Conservation (phyloP, 2,888 invertebrate genomes). For the Cosmia pyralina region DNA sequence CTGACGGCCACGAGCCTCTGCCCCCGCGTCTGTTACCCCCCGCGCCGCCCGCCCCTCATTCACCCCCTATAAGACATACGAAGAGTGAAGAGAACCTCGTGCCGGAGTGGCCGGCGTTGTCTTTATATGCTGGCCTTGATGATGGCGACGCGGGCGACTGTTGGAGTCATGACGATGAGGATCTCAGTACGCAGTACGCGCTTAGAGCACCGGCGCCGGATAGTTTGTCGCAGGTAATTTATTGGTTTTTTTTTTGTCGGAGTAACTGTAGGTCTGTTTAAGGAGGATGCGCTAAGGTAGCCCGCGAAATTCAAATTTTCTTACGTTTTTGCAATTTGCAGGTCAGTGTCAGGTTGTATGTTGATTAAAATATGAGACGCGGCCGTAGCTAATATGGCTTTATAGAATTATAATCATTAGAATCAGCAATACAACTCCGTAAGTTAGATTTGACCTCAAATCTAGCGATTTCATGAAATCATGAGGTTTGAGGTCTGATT, state of each 20-base stretch:
- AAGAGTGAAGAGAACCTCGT: slow-evolving; percentile 97
- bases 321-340: no score
- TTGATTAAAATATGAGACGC: no score
- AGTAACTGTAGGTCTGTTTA: background rate
- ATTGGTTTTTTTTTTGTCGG: background rate
- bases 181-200: slow-evolving; percentile 90
- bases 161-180: slow-evolving; percentile 99
- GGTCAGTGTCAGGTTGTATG: no score
- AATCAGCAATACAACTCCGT: no score
- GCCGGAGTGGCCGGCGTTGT: slow-evolving; percentile 89
- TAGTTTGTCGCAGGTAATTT: slow-evolving; percentile 94
- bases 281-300: no score
- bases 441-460: no score
- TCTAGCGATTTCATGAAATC: no score
- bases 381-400: no score
- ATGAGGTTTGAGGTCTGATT: no score
- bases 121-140: slow-evolving; percentile 82
- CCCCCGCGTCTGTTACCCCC: slow-evolving; percentile 96
- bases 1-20: slow-evolving; percentile 93
- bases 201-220: slow-evolving; percentile 84
- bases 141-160: slow-evolving; percentile 91
- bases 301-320: no score
- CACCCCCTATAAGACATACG: slow-evolving; percentile 95
- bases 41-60: slow-evolving; percentile 93
- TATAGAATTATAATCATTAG: no score